A percentile compares a stretch with the other conserved stretches of the same genome.
phyloP scores from a whole-genome alignment of 2,888 invertebrate species.

The Nemapogon koenigi region DNA sequence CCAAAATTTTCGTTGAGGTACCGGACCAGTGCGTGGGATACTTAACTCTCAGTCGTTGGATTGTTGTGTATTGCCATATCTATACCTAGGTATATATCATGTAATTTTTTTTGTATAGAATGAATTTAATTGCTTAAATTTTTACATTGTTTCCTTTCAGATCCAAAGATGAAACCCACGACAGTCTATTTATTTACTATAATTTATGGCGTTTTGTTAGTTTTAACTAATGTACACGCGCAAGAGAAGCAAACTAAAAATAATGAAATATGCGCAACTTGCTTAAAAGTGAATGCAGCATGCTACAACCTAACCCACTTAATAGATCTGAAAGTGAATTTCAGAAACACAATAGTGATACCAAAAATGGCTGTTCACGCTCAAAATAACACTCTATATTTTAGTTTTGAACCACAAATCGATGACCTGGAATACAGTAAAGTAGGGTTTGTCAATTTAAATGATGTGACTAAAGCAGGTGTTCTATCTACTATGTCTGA shows the following conservation, averaged over 20 bases:
- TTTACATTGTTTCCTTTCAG: too few species aligned
- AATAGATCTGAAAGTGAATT: conserved; percentile 37
- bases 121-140: too few species aligned
- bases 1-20: too few species aligned
- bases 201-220: too few species aligned
- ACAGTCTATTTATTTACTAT: too few species aligned
- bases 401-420: conserved; percentile 41
- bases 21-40: too few species aligned
- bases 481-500: conserved; percentile 23
- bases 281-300: conserved; percentile 28
- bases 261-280: conserved; percentile 29
- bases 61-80: too few species aligned
- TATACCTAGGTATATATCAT: too few species aligned
- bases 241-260: conserved; percentile 18
- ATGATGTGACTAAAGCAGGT: conserved; percentile 22
- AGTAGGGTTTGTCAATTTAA: conserved; percentile 37
- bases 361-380: conserved; percentile 34
- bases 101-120: too few species aligned
- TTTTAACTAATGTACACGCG: conserved; percentile 16
- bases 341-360: conserved; percentile 36
- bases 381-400: conserved; percentile 34
- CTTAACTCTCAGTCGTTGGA: too few species aligned
- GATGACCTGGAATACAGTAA: conserved; percentile 42
- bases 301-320: conserved; percentile 37
- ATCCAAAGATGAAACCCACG: too few species aligned